Base-by-base conservation (phyloP, 1,140 invertebrate genomes). In the Platyscapa corneri region DNA sequence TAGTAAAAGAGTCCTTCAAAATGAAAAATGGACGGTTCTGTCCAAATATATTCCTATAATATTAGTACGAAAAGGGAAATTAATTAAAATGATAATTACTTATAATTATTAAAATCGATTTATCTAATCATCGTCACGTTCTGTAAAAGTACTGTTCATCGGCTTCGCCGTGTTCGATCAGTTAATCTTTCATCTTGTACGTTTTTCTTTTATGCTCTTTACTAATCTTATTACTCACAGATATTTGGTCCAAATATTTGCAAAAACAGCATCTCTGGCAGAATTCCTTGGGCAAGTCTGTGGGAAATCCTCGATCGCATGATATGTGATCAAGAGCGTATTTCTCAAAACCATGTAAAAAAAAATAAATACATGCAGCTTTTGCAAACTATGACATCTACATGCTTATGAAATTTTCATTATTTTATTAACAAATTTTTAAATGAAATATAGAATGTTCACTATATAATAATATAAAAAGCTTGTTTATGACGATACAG, bases 261-360 rank as follows among this genome's bases (percentile, higher is more conserved):
- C 42, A 72, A 82, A 82, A 82, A 72, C 70, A 42, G 42, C 46
- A 67, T 10, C 72, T 27, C 27, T 8, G 56, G n/a, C 64, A 65
- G 78, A 86, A 84, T 84, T 78, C 46, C 27, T 34, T 64, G 23
- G 23, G 79, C 79, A 42, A 74, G 78, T 75, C 76, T 70, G 64
- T 64, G 72, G 46, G 37, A 64, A 67, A 77, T 88, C 87, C 85
- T 72, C 86, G 85, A 90, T 67, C 76, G 83, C 83, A 80, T 83
- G 53, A 82, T 72, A 49, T 84, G 87, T 88, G 89, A 76, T 75
- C 37, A 49, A 72, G 64, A 49, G 79, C 6, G 53, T 64, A 78
- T 64, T 83, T 80, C 37, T n/a, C 42, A 74, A 76, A 82, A 60
- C 42, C 67, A 42, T 20, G 3, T 2, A 53, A 30, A 85, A 64